These are phyloP conservation scores for Aptenodytes forsteri DNA, from an alignment of 2,113 vertebrate species.

Conservation along the genomic window DNA sequence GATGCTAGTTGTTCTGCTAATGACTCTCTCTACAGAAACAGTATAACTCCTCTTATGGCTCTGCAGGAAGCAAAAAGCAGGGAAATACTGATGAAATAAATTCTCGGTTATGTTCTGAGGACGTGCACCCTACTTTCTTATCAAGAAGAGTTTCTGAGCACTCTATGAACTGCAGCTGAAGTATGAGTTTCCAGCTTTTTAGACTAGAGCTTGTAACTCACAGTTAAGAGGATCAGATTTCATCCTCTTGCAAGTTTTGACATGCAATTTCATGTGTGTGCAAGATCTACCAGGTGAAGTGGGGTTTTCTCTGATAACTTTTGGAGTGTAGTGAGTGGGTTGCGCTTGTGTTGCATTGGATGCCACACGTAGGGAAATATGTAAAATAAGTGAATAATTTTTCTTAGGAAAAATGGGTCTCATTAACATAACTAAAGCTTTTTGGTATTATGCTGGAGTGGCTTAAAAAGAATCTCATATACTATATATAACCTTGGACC, in stretches of 20 bases:
- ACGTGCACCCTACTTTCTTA: not conserved
- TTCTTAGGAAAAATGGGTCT: not conserved
- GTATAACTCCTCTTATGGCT: not conserved
- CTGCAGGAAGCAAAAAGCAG: not conserved
- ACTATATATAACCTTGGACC: not conserved
- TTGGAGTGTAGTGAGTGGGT: not conserved
- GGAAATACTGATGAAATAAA: not conserved
- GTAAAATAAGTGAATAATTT: not conserved
- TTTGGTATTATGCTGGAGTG: not conserved
- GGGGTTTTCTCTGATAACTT: not conserved
- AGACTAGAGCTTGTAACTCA: not conserved
- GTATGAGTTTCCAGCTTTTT: not conserved
- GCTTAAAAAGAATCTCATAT: not conserved
- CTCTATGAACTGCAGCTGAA: not conserved
- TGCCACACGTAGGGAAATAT: not conserved
- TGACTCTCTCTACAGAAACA: not conserved
- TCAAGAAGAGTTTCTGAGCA: not conserved
- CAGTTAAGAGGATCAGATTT: not conserved
- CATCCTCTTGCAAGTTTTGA: not conserved
- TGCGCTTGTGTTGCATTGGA: not conserved
- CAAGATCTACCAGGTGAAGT: not conserved
- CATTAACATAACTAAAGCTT: not conserved
- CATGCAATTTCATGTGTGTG: not conserved
- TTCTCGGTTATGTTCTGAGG: not conserved
- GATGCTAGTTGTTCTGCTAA: not conserved